Conservation (phyloP, 2,113 vertebrate genomes). For the Telmatochromis brachygnathus region DNA sequence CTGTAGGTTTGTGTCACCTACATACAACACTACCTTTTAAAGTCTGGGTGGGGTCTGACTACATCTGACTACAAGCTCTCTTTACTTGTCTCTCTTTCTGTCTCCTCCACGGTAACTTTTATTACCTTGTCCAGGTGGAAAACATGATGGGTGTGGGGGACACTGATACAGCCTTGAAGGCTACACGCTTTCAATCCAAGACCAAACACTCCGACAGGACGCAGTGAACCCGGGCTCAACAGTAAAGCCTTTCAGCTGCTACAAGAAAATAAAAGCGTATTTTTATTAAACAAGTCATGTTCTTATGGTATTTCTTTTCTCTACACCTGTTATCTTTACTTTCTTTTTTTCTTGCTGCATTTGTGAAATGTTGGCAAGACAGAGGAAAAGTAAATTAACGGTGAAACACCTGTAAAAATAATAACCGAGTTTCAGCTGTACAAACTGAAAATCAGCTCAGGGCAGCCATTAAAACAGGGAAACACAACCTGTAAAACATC, state of each 20-base stretch:
- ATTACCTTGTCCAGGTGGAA: slow-evolving; percentile 8
- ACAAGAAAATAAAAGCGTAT: background rate
- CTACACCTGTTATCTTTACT: background rate
- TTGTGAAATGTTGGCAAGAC: background rate
- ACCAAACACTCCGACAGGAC: slow-evolving; percentile 26
- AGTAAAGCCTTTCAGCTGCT: background rate
- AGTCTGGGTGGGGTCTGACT: slow-evolving; percentile 30
- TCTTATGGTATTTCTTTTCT: background rate
- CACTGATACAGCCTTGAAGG: background rate
- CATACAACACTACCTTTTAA: slow-evolving; percentile 19
- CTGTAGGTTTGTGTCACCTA: background rate
- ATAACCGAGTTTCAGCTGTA: background rate
- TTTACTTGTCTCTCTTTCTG: slow-evolving; percentile 5
- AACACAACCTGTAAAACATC: background rate
- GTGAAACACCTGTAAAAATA: background rate
- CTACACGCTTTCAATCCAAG: slow-evolving; percentile 41
- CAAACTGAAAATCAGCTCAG: too few species aligned
- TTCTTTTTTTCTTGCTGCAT: background rate
- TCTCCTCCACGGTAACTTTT: slow-evolving; percentile 9
- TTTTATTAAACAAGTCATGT: background rate
- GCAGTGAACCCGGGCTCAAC: background rate
- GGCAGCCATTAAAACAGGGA: too few species aligned
- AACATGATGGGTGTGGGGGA: slow-evolving; percentile 23
- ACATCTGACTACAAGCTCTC: slow-evolving; percentile 24
- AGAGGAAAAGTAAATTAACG: background rate